Conservation (phyloP, 2,113 vertebrate species). For the Alectura lathami region DNA sequence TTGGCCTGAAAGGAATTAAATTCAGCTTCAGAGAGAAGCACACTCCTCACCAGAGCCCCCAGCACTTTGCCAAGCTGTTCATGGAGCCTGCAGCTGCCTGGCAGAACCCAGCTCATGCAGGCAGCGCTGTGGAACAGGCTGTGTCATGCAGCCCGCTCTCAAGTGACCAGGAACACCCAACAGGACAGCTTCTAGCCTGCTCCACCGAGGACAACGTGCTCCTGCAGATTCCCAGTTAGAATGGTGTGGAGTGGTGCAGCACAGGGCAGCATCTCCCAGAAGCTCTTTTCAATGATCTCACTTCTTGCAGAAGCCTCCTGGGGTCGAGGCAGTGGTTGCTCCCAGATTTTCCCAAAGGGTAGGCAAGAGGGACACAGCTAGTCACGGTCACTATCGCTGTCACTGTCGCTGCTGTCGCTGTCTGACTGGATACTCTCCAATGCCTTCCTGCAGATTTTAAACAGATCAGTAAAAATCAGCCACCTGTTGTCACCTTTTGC, state of each 20-base stretch:
- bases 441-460: constrained; percentile 48
- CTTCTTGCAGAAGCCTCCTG: background rate
- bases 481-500: background rate
- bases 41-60: background rate
- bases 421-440: constrained; percentile 47
- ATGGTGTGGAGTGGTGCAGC: rapidly evolving
- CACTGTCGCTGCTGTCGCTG: constrained; percentile 5
- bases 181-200: background rate
- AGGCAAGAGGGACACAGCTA: background rate
- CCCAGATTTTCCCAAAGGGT: background rate
- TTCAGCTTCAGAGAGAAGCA: background rate
- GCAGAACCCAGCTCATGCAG: background rate
- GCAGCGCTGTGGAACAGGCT: background rate
- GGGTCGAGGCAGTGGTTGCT: rapidly evolving
- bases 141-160: rapidly evolving
- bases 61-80: background rate
- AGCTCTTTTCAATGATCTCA: background rate
- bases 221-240: rapidly evolving
- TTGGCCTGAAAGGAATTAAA: background rate
- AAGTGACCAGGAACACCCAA: rapidly evolving
- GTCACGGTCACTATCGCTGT: background rate
- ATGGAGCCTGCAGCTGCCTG: background rate
- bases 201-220: rapidly evolving
- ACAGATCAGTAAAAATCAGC: background rate
- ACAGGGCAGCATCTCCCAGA: background rate